Base-by-base conservation (phyloP, 2,888 invertebrate species). In the Eristalis arbustorum region DNA sequence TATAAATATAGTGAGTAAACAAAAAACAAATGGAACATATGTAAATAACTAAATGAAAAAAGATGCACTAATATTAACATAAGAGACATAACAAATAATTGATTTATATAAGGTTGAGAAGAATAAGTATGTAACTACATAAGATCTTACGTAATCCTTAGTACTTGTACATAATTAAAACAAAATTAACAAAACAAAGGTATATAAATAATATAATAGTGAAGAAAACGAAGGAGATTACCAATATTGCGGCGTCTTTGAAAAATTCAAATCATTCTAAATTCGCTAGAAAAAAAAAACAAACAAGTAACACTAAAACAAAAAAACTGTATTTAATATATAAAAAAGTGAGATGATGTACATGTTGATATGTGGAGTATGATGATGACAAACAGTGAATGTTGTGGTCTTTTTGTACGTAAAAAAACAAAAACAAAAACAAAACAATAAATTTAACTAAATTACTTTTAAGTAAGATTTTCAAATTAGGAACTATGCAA, bases 341-440 rank as follows among this genome's bases (percentile, higher is more conserved):
- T 42, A 73, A 61, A 77, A 25, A 78, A 78, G 78, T 83, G 83
- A 82, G 75, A 78, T 87, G 79, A 79, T 87, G 87, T 83, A 87
- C 74, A 87, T 87, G 87, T 83, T 87, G 87, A 83, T 82, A 82
- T 87, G 87, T 87, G 87, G 68, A 83, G 79, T 87, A 87, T 87
- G 83, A 83, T 83, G 83, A 78, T 83, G 83, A 78, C 78, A 87
- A 83, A 82, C 87, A 83, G 79, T 87, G 83, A 87, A 87, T 87
- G 87, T 87, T 87, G 87, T 87, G 87, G 87, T 83, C 87, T 87
- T 87, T 87, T 87, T 87, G 87, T 87, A 87, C 87, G 87, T 87
- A 87, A 87, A 83, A 84, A 78, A 79, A 31, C 8, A 31, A 31
- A 31, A 31, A 8, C 8, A 31, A 31, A 31, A 31, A 25, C 25